Evolutionary conservation across 2,888 invertebrate species (phyloP).

Genomic region (Archips crataeganus): DNA sequence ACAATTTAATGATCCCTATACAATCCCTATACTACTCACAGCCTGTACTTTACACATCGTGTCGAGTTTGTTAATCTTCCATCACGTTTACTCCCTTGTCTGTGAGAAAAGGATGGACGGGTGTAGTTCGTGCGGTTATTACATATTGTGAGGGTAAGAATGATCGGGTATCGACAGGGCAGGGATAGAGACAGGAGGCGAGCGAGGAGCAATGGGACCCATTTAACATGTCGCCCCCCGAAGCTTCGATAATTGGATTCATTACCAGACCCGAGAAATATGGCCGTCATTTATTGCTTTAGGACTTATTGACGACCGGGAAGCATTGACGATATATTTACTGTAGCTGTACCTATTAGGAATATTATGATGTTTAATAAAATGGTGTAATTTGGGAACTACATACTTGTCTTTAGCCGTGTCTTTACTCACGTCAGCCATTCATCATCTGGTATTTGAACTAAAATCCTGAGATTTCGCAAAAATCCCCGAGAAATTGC

Average conservation of each 20-base stretch:
- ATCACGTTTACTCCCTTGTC: background rate
- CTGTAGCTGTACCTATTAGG: constrained; percentile 2
- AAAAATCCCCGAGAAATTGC: too few species aligned
- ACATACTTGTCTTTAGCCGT: too few species aligned
- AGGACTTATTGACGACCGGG: constrained; percentile 53
- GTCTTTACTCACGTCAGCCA: too few species aligned
- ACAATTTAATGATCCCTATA: constrained; percentile 47
- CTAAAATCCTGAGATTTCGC: too few species aligned
- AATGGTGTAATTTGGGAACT: background rate
- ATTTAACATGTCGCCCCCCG: constrained; percentile 75
- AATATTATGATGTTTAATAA: background rate
- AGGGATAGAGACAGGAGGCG: constrained; percentile 50
- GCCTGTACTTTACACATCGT: background rate
- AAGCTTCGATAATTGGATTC: constrained; percentile 79
- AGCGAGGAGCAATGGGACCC: constrained; percentile 62
- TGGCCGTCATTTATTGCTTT: constrained; percentile 69
- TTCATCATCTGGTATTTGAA: too few species aligned
- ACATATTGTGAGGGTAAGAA: constrained; percentile 1
- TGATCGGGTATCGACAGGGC: constrained; percentile 26
- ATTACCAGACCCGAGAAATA: constrained; percentile 74
- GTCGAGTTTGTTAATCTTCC: background rate
- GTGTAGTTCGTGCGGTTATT: background rate
- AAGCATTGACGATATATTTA: constrained; percentile 45
- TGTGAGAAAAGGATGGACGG: background rate
- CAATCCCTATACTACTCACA: constrained; percentile 26